A percentile compares a stretch with the other conserved stretches of the same genome.
phyloP scores from a whole-genome alignment of 1,140 invertebrate species.

The Cydia strobilella region DNA sequence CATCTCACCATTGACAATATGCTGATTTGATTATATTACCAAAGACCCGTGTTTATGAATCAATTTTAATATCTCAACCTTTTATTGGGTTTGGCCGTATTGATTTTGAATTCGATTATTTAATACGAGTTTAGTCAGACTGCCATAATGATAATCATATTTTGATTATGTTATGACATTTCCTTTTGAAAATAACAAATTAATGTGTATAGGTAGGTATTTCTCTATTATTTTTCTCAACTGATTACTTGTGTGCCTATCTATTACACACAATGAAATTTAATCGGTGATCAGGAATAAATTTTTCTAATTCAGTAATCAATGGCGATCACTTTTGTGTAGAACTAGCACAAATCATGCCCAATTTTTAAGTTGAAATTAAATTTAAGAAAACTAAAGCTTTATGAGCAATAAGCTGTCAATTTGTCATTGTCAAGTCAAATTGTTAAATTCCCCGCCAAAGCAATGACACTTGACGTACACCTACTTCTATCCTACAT shows the following conservation, averaged over 20 bases:
- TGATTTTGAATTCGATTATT: slow-evolving; percentile 17
- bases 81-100: not conserved
- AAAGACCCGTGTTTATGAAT: slow-evolving; percentile 13
- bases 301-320: no score
- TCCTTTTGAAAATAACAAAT: not conserved
- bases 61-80: not conserved
- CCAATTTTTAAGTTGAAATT: no score
- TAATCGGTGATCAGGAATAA: no score
- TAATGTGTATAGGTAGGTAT: not conserved
- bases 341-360: no score
- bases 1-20: slow-evolving; percentile 5
- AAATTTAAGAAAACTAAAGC: no score
- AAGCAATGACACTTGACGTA: no score
- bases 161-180: not conserved
- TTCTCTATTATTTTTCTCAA: not conserved
- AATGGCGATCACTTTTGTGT: no score
- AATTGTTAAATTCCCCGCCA: no score
- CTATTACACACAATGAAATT: no score
- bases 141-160: not conserved
- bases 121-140: not conserved
- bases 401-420: no score
- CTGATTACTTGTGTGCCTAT: not conserved
- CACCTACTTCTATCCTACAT: no score
- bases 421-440: no score
- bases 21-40: slow-evolving; percentile 14